Conservation (phyloP, 2,888 invertebrate species). For the Amiota minor region DNA sequence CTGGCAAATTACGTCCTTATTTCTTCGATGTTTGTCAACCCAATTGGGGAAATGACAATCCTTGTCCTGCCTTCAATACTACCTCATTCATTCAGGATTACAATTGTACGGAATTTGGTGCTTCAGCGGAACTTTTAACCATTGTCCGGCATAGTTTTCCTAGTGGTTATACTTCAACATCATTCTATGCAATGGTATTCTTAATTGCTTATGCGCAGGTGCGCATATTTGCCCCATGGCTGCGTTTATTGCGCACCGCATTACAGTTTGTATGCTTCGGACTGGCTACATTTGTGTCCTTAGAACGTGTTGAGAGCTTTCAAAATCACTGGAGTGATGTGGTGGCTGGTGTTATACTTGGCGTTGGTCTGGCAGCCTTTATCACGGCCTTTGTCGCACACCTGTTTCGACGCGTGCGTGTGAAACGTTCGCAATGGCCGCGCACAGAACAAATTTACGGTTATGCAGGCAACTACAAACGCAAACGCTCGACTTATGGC, state of each 20-base stretch:
- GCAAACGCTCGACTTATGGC: constrained; percentile 56
- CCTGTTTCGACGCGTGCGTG: constrained; percentile 53
- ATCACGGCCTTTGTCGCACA: constrained; percentile 52
- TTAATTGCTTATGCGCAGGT: constrained; percentile 60
- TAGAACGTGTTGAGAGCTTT: constrained; percentile 57
- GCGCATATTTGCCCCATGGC: constrained; percentile 54
- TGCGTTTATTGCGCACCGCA: constrained; percentile 52
- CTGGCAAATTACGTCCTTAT: constrained; percentile 62
- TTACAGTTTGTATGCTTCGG: constrained; percentile 52
- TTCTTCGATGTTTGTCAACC: constrained; percentile 65
- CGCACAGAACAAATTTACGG: constrained; percentile 59
- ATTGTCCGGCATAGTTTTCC: constrained; percentile 65
- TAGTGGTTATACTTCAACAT: constrained; percentile 53
- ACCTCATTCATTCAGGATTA: constrained; percentile 51
- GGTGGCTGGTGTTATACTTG: constrained; percentile 53
- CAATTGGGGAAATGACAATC: constrained; percentile 49
- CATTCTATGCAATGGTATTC: constrained; percentile 63
- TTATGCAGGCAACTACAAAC: constrained; percentile 55
- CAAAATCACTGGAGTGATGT: constrained; percentile 62
- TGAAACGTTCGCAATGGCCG: constrained; percentile 60
- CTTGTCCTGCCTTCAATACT: neutral
- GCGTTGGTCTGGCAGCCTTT: constrained; percentile 51
- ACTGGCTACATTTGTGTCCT: constrained; percentile 50
- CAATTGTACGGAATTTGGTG: constrained; percentile 57
- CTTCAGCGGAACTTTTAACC: constrained; percentile 52